Base-by-base conservation (phyloP, 2,888 invertebrate genomes). In the Cephus runcator region DNA sequence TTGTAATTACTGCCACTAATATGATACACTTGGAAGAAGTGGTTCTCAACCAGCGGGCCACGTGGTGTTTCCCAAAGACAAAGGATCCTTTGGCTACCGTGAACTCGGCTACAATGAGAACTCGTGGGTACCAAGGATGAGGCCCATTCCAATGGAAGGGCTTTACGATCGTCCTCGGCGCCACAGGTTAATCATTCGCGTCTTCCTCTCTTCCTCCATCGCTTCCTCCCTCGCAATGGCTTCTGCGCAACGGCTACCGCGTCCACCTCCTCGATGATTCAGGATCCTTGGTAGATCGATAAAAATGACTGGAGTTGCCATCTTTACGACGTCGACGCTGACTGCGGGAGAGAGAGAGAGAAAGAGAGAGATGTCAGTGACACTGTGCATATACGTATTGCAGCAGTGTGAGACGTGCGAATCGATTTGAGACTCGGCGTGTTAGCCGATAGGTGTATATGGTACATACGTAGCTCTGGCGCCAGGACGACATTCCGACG, bases 401-500 rank as follows among this genome's bases (percentile, higher is more conserved):
- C 77, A 75, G 77, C n/a, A 77, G 75, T 73, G 73, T 33, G 69
- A 35, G 35, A 82, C 77, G 85, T 83, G 86, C 84, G 83, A 88
- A 89, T 89, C 87, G 89, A 89, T 89, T 87, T 88, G 88, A 89
- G 88, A 88, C 84, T 85, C 81, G 83, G 81, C 84, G 83, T 85
- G 85, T 84, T 71, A 34, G 85, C 81, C 86, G 87, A 86, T 84
- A 83, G 77, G 81, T 79, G 81, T 56, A 56, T 56, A 56, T 56
- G 56, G 56, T 56, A 56, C 56, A 3, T 56, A 56, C 56, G 81
- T 81, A 34, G 71, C 33, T 81, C 85, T 85, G 89, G 87, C 87
- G 88, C 89, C 87, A 84, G 86, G 83, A 82, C 86, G 85, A 83
- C 89, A 89, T 88, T 88, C 89, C 89, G 80, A 83, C 86, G 84